A percentile compares a stretch with the other conserved stretches of the same genome.
phyloP scores from a whole-genome alignment of 92 coral and sea anemone genomes.

The Montipora capitata region DNA sequence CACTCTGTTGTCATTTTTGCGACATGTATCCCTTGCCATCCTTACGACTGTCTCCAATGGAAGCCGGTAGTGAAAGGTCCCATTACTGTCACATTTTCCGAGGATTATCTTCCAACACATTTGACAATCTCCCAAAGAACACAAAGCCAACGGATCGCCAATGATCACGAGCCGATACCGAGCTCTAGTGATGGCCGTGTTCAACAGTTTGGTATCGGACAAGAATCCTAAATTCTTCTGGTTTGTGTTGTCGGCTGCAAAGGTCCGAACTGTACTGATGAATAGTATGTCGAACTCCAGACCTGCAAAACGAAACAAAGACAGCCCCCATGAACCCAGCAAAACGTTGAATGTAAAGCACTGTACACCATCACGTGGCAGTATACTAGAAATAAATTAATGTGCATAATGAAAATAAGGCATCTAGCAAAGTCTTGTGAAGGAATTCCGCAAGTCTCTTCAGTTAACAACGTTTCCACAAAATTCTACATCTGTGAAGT shows the following conservation, averaged over 20 bases:
- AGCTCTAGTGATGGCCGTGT: slow-evolving; percentile 98
- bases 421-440: too few species aligned
- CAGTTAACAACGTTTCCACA: too few species aligned
- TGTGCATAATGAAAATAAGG: too few species aligned
- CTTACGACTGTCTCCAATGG: slow-evolving; percentile 82
- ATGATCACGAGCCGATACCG: slow-evolving; percentile 87
- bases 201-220: slow-evolving; percentile 89
- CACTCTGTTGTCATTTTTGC: not conserved
- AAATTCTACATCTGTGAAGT: too few species aligned
- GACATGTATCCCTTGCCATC: slow-evolving; percentile 37
- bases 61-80: slow-evolving; percentile 93
- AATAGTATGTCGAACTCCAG: slow-evolving; percentile 95
- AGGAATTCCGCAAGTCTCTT: too few species aligned
- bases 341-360: not conserved
- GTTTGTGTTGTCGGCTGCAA: slow-evolving; percentile 65
- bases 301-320: slow-evolving; percentile 59
- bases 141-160: slow-evolving; percentile 96
- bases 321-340: not conserved
- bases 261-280: slow-evolving; percentile 94
- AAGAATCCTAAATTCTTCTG: slow-evolving; percentile 90
- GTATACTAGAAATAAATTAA: too few species aligned
- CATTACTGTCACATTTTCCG: slow-evolving; percentile 89
- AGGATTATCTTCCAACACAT: slow-evolving; percentile 95
- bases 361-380: not conserved
- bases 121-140: slow-evolving; percentile 92